Base-by-base conservation (phyloP, 2,888 invertebrate species). In the Melitaea athalia region DNA sequence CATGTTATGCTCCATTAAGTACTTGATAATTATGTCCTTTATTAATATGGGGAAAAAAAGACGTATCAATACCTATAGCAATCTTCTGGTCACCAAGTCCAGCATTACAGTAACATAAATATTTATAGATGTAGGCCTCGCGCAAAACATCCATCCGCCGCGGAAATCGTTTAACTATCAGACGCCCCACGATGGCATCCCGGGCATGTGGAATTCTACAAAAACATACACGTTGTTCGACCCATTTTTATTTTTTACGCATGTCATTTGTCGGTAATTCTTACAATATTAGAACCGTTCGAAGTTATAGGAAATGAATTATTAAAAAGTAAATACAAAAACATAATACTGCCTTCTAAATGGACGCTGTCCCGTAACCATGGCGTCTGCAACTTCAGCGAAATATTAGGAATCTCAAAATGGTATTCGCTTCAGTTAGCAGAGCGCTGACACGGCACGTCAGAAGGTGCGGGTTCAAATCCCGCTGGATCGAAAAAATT, bases 181-280 rank as follows among this genome's bases (percentile, higher is more conserved):
- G 66, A 57, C 71, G 78, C 82, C 85, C 79, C 85, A 81, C 85
- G 87, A 82, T 81, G 83, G 87, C 81, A 89, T 88, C 85, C 77
- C 75, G 73, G 62, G 71, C 71, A 73, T 72, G 68, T 77, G 79
- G 67, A 49, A 52, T n/a, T n/a, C 33, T 45, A 15, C 66, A 75
- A 74, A 74, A 75, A 74, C 59, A 59, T 68, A 67, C 69, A 59
- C 15, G 62, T 65, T 43, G 47, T 49, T 53, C 49, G 38, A 38
- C n/a, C 43, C 47, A 63, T 53, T 59, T 50, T 52, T 52, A 24
- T 52, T 52, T 17, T 24, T 24, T 24, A 17, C 24, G 24, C 24
- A 17, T 52, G 17, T 6, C n/a, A 49, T 15, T n/a, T 49, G 11
- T 24, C 24, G 11, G 50, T 10, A 11, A 52, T 17, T 10, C 17